phyloP scores from a whole-genome alignment of 2,888 invertebrate species.

The Rhagonycha fulva region DNA sequence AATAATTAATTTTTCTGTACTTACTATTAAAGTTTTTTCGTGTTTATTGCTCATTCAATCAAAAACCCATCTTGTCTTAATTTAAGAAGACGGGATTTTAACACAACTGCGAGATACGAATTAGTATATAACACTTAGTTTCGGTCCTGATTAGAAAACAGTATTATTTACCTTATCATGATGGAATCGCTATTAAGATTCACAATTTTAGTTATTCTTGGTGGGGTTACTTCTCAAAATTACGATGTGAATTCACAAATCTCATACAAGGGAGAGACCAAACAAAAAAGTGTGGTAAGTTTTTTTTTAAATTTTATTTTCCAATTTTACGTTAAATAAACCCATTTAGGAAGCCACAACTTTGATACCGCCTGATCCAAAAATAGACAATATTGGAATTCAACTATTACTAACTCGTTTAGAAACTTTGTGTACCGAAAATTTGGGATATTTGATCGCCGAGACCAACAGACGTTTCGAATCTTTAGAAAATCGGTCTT shows the following conservation, averaged over 20 bases:
- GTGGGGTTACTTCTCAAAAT: background rate
- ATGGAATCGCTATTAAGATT: background rate
- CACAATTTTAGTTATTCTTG: background rate
- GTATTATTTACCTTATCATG: no score
- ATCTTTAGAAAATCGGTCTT: conserved; percentile 53
- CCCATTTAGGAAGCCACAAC: background rate
- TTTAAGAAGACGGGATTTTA: background rate
- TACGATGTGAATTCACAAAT: background rate
- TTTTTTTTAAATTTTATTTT: background rate
- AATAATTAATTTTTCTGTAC: background rate
- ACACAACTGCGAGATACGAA: background rate
- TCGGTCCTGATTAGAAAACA: background rate
- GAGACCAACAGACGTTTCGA: conserved; percentile 53
- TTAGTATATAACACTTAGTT: background rate
- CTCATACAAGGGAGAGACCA: background rate
- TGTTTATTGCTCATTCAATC: background rate
- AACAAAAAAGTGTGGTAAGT: background rate
- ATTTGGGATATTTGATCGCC: conserved; percentile 50
- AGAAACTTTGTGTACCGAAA: conserved; percentile 53
- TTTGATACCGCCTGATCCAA: background rate
- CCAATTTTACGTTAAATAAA: background rate
- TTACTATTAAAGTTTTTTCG: background rate
- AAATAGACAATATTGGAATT: conserved; percentile 15
- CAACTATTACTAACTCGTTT: conserved; percentile 49
- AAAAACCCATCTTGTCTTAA: background rate